A percentile compares a stretch with the other conserved stretches of the same genome.
phyloP scores from a whole-genome alignment of 2,797 vertebrate genomes.

The Thalassophryne amazonica region DNA sequence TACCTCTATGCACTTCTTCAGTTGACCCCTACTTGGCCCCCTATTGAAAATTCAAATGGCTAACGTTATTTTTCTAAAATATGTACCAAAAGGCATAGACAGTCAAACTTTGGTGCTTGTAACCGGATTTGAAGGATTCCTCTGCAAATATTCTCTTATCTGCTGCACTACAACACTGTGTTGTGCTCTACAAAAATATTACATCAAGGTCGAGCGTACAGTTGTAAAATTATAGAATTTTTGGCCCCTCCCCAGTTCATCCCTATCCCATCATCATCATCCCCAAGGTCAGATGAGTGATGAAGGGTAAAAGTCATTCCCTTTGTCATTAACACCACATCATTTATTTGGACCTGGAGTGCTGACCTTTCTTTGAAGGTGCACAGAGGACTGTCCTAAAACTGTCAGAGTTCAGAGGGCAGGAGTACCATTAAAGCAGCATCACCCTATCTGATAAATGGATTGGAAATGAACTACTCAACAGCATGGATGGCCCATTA shows the following conservation, averaged over 20 bases:
- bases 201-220: conserved; percentile 53
- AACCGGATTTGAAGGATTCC: not conserved
- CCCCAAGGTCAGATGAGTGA: conserved; percentile 72
- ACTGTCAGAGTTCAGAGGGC: conserved; percentile 80
- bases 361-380: conserved; percentile 84
- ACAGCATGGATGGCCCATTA: conserved; percentile 92
- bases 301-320: conserved; percentile 72
- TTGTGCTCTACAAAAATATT: conserved; percentile 27
- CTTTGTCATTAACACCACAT: conserved; percentile 82
- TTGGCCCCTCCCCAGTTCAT: conserved; percentile 14
- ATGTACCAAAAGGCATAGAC: too few relatives aligned
- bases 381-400: conserved; percentile 82
- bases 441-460: conserved; percentile 90
- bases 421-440: conserved; percentile 78
- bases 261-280: conserved; percentile 42
- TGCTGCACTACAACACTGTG: conserved; percentile 12
- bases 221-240: conserved; percentile 64
- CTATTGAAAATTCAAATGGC: too few relatives aligned
- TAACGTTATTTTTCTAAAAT: too few relatives aligned
- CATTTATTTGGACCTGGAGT: conserved; percentile 82
- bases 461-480: conserved; percentile 93
- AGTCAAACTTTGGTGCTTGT: too few relatives aligned
- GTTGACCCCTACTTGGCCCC: too few relatives aligned
- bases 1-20: too few relatives aligned
- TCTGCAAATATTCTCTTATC: not conserved